Percentiles rank a stretch among this genome's conserved stretches.
Evolutionary conservation across 2,888 invertebrate species (phyloP).

Genomic region (Trachelus troglodyta): DNA sequence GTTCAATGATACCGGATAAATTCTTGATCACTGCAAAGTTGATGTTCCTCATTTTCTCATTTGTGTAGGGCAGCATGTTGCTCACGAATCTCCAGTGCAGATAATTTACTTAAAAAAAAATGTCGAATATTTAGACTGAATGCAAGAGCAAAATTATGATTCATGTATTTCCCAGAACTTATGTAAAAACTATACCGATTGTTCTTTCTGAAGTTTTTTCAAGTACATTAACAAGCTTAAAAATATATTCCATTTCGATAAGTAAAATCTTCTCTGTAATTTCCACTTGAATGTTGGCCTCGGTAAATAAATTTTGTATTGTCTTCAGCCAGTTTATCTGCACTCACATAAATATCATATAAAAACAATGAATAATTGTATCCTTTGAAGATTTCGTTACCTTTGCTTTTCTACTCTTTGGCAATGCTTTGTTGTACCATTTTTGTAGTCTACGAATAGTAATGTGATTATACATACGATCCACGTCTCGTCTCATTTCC

Average conservation of each 20-base stretch:
- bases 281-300: slow-evolving; percentile 28
- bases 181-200: slow-evolving; percentile 33
- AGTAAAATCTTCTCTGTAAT: slow-evolving; percentile 39
- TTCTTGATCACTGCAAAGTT: slow-evolving; percentile 30
- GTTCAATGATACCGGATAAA: slow-evolving; percentile 28
- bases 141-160: not conserved
- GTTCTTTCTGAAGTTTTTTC: slow-evolving; percentile 33
- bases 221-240: slow-evolving; percentile 34
- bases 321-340: slow-evolving; percentile 42
- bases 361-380: not conserved
- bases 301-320: slow-evolving; percentile 35
- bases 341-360: not conserved
- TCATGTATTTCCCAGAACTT: not conserved
- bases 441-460: slow-evolving; percentile 14
- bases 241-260: slow-evolving; percentile 40
- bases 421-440: slow-evolving; percentile 8
- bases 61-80: slow-evolving; percentile 20
- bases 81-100: slow-evolving; percentile 55
- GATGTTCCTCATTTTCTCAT: slow-evolving; percentile 30
- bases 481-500: slow-evolving; percentile 16
- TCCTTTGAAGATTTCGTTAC: not conserved
- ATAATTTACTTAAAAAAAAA: slow-evolving; percentile 55
- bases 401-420: slow-evolving; percentile 6
- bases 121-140: not conserved
- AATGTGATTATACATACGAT: slow-evolving; percentile 18